Evolutionary conservation across 2,888 invertebrate genomes (phyloP).

Genomic region (Molorchus minor): DNA sequence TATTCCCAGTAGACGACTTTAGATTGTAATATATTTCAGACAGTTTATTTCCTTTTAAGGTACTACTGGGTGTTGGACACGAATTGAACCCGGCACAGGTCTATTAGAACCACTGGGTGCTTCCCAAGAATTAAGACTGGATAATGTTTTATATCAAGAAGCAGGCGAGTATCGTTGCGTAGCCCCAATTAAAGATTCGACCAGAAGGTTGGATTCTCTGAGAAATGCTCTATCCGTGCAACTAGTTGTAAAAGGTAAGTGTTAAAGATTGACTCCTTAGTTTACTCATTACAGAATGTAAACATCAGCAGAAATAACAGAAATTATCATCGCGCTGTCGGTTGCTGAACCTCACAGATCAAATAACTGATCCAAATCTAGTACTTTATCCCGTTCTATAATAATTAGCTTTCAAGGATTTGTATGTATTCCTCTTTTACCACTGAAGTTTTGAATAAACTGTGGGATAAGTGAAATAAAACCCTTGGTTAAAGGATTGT

Average conservation of each 20-base stretch:
- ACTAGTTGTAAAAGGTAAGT: conserved; percentile 67
- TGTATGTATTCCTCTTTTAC: too few relatives aligned
- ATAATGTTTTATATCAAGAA: conserved; percentile 79
- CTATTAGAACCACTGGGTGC: conserved; percentile 67
- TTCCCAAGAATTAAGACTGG: conserved; percentile 71
- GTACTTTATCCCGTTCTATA: too few relatives aligned
- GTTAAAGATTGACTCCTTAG: not conserved
- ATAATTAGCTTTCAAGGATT: too few relatives aligned
- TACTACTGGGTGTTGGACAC: conserved; percentile 72
- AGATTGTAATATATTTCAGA: not conserved
- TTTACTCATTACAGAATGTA: too few relatives aligned
- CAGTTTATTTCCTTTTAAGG: conserved; percentile 56
- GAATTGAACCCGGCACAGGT: conserved; percentile 66
- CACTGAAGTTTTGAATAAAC: too few relatives aligned
- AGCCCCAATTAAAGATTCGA: conserved; percentile 67
- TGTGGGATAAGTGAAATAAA: too few relatives aligned
- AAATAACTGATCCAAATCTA: too few relatives aligned
- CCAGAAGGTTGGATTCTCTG: conserved; percentile 66
- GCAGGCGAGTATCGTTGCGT: conserved; percentile 81
- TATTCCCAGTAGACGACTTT: too few relatives aligned
- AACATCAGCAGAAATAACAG: too few relatives aligned
- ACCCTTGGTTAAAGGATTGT: too few relatives aligned
- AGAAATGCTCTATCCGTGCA: conserved; percentile 64
- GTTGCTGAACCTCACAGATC: too few relatives aligned
- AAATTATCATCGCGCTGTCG: too few relatives aligned